Evolutionary conservation across 1,140 invertebrate genomes (phyloP).

Genomic region (Drosophila insularis): DNA sequence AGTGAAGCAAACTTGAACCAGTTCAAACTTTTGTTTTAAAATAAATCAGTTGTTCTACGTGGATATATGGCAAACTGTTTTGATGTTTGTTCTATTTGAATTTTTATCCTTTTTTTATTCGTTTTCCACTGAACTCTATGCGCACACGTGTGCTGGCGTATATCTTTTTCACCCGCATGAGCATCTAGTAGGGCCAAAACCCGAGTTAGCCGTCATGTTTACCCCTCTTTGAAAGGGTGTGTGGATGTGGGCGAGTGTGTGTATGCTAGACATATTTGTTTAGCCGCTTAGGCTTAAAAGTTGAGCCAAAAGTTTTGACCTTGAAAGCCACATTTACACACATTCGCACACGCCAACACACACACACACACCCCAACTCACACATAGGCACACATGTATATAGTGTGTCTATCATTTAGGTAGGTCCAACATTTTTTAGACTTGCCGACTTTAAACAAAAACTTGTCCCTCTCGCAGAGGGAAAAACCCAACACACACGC

Average conservation of each 20-base stretch:
- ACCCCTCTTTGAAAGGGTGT: conserved; percentile 15
- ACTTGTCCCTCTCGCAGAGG: conserved; percentile 3
- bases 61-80: neutral
- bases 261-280: conserved; percentile 45
- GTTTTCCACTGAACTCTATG: neutral
- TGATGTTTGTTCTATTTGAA: neutral
- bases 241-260: neutral
- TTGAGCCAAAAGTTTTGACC: conserved; percentile 62
- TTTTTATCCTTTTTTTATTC: neutral
- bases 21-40: neutral
- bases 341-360: conserved; percentile 19
- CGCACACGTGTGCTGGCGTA: neutral
- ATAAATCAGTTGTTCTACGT: neutral
- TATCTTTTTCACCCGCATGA: conserved; percentile 2
- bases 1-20: neutral
- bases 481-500: neutral
- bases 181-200: neutral
- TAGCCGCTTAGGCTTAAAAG: conserved; percentile 55
- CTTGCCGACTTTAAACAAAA: conserved; percentile 16
- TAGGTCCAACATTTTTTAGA: conserved; percentile 5
- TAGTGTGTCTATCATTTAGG: conserved; percentile 9
- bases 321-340: conserved; percentile 41
- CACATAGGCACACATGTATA: neutral
- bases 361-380: neutral
- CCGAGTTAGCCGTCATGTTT: conserved; percentile 25